Evolutionary conservation across 2,113 vertebrate species (phyloP), one percentile per base, ranked within the genome.

Genomic region (Lycocorax pyrrhopterus): DNA sequence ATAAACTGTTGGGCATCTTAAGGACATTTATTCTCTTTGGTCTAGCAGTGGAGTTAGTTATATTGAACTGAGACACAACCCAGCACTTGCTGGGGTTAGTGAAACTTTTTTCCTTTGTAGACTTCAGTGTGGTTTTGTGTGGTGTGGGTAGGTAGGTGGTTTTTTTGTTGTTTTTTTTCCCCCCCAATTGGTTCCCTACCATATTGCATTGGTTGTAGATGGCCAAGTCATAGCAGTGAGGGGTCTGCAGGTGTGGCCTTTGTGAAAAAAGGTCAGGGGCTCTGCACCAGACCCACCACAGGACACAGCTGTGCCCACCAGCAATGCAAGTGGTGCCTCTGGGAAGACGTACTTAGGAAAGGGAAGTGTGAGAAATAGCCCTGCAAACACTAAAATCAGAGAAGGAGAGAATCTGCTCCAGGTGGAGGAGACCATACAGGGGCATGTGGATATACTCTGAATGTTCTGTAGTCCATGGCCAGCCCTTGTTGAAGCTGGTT

Each of bases 121-220:
- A 13, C 8, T 46, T 43, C 4, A 13, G 26, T 35, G 23, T 53
- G 53, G 7, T 43, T 73, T 75, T 29, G 10, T 64, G 37, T 22
- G 10, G 16, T n/a, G 15, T 49, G 51, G 14, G 15, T 46, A 30
- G 23, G 22, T 43, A 13, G 17, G 6, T 59, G 9, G 2, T 6
- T 63, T 29, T 17, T 21, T 37, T 43, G 32, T 33, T 19, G 10
- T 21, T 30, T 33, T 14, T 7, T 3, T 1, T 8, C 7, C 5
- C 8, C 11, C 18, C 52, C 12, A 1, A 1, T 32, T 14, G 3
- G 1, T 51, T 64, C 10, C 35, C 5, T 43, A 4, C 30, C 4
- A 4, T 37, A 6, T 11, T 30, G 17, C 32, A 27, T 44, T 59
- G 37, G 29, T 47, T 85, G 12, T 59, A 59, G 47, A 7, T 74